phyloP scores from a whole-genome alignment of 2,797 vertebrate genomes.

The Myiothlypis coronata region DNA sequence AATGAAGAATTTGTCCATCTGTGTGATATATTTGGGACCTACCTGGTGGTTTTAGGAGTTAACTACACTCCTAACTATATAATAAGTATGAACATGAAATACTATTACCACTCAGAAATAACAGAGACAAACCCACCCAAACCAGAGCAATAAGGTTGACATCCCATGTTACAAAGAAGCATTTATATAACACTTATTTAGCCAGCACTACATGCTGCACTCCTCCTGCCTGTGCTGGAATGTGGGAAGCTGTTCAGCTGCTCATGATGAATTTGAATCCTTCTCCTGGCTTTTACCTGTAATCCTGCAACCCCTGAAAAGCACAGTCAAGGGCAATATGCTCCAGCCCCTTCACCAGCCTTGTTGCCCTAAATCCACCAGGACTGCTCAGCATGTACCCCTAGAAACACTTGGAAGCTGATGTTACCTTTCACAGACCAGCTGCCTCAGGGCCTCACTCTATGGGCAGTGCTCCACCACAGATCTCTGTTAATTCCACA shows the following conservation, averaged over 20 bases:
- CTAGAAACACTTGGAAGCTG: not conserved
- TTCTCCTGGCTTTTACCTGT: not conserved
- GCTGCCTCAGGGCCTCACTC: not conserved
- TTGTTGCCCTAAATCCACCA: not conserved
- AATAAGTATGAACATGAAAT: not conserved
- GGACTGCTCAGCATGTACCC: not conserved
- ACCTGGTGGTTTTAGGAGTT: not conserved
- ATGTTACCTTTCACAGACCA: not conserved
- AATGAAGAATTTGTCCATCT: not conserved
- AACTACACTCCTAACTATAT: not conserved
- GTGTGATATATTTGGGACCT: not conserved
- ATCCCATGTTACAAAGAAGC: not conserved
- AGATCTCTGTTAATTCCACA: not conserved
- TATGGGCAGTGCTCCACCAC: not conserved
- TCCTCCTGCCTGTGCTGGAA: not conserved
- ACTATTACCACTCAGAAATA: not conserved
- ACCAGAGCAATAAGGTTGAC: not conserved
- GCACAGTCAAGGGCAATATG: not conserved
- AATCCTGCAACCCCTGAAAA: not conserved
- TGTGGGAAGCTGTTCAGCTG: not conserved
- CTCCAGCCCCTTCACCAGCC: not conserved
- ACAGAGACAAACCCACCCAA: not conserved
- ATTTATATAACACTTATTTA: not conserved
- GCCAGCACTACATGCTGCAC: not conserved
- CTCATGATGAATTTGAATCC: not conserved